These are phyloP conservation scores for Oreochromis tanganicae DNA, from an alignment of 2,113 vertebrate species.

Conservation along the genomic window DNA sequence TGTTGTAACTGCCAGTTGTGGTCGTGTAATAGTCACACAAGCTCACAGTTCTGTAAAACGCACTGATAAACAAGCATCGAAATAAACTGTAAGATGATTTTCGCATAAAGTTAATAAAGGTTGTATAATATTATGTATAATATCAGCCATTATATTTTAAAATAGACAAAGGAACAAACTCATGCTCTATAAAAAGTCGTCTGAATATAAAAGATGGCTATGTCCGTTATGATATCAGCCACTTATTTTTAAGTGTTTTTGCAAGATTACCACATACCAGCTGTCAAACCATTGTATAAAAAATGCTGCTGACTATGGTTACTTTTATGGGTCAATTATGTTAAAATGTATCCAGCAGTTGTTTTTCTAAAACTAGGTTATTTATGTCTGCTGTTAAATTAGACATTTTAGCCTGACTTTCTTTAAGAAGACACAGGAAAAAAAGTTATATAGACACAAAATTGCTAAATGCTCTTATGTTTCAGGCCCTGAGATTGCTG, in stretches of 20 bases:
- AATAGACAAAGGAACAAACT: neutral
- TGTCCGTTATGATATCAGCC: neutral
- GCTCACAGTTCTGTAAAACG: neutral
- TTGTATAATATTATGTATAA: neutral
- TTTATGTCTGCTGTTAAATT: neutral
- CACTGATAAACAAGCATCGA: neutral
- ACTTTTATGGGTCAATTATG: neutral
- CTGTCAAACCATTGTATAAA: neutral
- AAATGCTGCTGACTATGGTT: neutral
- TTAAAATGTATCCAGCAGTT: neutral
- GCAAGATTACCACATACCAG: neutral
- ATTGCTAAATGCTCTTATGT: neutral
- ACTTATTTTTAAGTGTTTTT: neutral
- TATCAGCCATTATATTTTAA: neutral
- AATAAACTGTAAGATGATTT: neutral
- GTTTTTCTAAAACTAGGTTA: neutral
- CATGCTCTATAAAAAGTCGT: fast-evolving
- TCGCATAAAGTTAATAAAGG: neutral
- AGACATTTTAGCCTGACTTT: neutral
- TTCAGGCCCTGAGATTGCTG: neutral
- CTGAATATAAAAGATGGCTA: neutral
- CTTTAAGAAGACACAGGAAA: neutral
- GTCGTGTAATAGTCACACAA: neutral
- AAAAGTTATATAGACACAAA: neutral
- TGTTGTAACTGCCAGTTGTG: neutral